A percentile compares a stretch with the other conserved stretches of the same genome.
Evolutionary conservation across 2,113 vertebrate genomes (phyloP).

Genomic region (Bubo scandiacus): DNA sequence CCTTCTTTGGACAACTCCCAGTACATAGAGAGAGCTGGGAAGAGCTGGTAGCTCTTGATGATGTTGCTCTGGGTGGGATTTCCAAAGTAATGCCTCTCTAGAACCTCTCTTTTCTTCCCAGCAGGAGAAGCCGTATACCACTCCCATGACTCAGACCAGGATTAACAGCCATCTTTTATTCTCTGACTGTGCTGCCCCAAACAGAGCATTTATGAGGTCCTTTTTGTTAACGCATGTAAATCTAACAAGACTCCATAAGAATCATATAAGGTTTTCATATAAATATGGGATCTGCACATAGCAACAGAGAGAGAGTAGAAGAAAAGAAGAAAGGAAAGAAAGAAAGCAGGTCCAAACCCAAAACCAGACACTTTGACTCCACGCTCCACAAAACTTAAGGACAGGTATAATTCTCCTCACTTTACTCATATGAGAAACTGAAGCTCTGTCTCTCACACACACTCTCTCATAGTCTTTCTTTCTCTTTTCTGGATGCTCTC

Average conservation of each 20-base stretch:
- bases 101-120: too few species aligned
- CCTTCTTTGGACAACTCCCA: too few species aligned
- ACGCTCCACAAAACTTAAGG: not conserved
- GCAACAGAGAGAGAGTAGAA: not conserved
- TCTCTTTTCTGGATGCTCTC: not conserved
- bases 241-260: not conserved
- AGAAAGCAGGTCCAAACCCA: not conserved
- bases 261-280: not conserved
- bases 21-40: too few species aligned
- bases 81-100: too few species aligned
- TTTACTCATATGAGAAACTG: not conserved
- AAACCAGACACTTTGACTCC: not conserved
- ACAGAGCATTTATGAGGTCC: not conserved
- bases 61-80: too few species aligned
- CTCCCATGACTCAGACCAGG: too few species aligned
- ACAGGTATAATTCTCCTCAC: not conserved
- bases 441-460: not conserved
- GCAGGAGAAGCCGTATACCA: too few species aligned
- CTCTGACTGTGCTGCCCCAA: not conserved
- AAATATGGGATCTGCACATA: not conserved
- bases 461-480: not conserved
- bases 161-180: not conserved
- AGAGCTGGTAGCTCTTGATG: too few species aligned
- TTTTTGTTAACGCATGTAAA: not conserved
- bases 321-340: not conserved